Evolutionary conservation across 1,140 invertebrate species (phyloP), one percentile per base, ranked within the genome.

Genomic region (Eulimnadia texana): DNA sequence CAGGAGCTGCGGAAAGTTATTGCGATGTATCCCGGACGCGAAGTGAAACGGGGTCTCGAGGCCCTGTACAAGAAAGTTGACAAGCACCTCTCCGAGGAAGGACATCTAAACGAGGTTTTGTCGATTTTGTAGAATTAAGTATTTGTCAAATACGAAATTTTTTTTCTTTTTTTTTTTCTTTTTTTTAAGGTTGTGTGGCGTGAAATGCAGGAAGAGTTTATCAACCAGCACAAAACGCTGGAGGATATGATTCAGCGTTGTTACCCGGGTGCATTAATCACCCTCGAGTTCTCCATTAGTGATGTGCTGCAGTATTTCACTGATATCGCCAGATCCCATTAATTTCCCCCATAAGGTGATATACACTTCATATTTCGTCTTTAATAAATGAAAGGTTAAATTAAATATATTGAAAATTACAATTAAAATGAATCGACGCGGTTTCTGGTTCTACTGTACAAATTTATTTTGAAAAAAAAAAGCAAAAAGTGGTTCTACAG

Each of bases 201-300:
- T 71, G 92, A 93, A 68, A 98, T 99, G 95, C 93, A 98, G 79
- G 89, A 96, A 73, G 93, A 98, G 78, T 98, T 99, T 74, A 91
- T 99, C 66, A 84, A 88, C 65, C 95, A 99, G 73, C 93, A 98
- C 71, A 95, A 93, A 72, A 84, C 86, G 66, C 85, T 98, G 65
- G 90, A 96, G 76, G 86, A 90, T 66, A 78, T 96, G 61, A 94
- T 99, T 69, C 86, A 90, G 68, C 81, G 89, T 66, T 99, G 96
- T 76, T 99, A 99, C 79, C 92, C 93, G 16, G 92, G 90, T 62
- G 89, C 94, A 54, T 91, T 91, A 76, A 91, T 99, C 59, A 83
- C 84, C 60, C 77, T 99, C 62, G 94, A 97, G 72, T 98, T 99
- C 73, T 85, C 85, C n/a, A 96, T 97, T 68, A 82, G 91, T 69